Evolutionary conservation across 2,888 invertebrate species (phyloP).

Genomic region (Drosophila mayaguana): DNA sequence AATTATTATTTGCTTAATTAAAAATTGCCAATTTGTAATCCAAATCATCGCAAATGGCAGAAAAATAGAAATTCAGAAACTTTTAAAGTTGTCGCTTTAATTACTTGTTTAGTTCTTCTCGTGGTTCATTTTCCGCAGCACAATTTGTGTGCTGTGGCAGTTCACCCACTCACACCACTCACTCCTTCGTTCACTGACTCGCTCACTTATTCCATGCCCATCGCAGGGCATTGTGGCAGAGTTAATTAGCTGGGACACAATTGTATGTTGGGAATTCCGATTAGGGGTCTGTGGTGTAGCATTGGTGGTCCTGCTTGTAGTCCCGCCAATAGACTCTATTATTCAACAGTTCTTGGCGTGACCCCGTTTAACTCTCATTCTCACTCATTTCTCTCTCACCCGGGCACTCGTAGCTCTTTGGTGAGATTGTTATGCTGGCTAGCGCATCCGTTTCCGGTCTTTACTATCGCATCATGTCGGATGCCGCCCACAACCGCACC

Average conservation of each 20-base stretch:
- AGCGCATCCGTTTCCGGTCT: conserved; percentile 93
- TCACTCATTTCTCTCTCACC: neutral
- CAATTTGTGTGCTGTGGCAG: conserved; percentile 28
- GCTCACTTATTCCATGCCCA: conserved; percentile 5
- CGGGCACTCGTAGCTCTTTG: conserved; percentile 87
- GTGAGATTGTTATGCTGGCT: conserved; percentile 91
- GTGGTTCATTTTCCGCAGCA: conserved; percentile 4
- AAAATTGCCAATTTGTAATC: conserved; percentile 8
- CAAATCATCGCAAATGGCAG: neutral
- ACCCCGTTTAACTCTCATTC: conserved; percentile 27
- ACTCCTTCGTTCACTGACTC: neutral
- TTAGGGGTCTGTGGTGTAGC: conserved; percentile 39
- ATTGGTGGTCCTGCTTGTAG: conserved; percentile 13
- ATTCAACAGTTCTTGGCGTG: conserved; percentile 38
- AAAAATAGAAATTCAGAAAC: conserved; percentile 1
- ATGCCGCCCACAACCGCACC: conserved; percentile 93
- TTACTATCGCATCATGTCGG: conserved; percentile 95
- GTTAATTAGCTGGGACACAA: conserved; percentile 52
- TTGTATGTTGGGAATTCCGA: conserved; percentile 49
- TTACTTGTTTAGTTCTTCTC: conserved; percentile 30
- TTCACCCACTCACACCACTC: neutral
- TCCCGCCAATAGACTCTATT: conserved; percentile 42
- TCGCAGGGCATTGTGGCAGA: conserved; percentile 15
- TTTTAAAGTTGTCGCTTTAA: conserved; percentile 14
- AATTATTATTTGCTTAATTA: neutral